Evolutionary conservation across 2,888 invertebrate species (phyloP).

Genomic region (Isotomurus palustris): DNA sequence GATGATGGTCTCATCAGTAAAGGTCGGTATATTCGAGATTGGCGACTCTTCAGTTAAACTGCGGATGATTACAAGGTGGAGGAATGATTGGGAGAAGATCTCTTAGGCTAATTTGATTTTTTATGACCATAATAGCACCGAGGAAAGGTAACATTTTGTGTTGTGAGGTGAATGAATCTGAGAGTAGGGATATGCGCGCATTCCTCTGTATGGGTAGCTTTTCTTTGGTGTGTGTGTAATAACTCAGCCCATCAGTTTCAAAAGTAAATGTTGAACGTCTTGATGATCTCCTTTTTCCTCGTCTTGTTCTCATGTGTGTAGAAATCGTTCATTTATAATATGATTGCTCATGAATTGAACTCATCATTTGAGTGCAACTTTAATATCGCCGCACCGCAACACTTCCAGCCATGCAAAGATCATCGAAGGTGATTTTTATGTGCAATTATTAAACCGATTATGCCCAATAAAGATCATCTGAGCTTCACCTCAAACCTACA

Average conservation of each 20-base stretch:
- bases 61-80: conserved; percentile 44
- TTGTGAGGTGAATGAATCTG: too few species aligned
- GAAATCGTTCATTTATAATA: conserved; percentile 12
- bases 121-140: conserved; percentile 22
- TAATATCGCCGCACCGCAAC: conserved; percentile 13
- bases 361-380: conserved; percentile 5
- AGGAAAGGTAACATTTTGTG: too few species aligned
- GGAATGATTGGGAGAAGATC: conserved; percentile 42
- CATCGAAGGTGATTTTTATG: conserved; percentile 3
- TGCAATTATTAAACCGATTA: conserved; percentile 9
- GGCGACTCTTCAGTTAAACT: conserved; percentile 44
- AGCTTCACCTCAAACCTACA: neutral
- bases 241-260: too few species aligned
- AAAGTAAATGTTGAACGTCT: neutral
- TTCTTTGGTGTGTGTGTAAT: too few species aligned
- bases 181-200: neutral
- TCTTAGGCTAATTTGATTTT: conserved; percentile 45
- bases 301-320: neutral
- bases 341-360: conserved; percentile 7
- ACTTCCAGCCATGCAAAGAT: conserved; percentile 11
- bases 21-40: conserved; percentile 12
- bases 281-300: conserved; percentile 8
- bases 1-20: too few species aligned
- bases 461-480: neutral
- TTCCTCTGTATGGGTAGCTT: neutral